Percentiles rank a stretch among this genome's conserved stretches.
These are phyloP conservation scores for Agelas oroides DNA, from an alignment of 37 sponge, comb jelly and placozoan species.

Conservation along the genomic window DNA sequence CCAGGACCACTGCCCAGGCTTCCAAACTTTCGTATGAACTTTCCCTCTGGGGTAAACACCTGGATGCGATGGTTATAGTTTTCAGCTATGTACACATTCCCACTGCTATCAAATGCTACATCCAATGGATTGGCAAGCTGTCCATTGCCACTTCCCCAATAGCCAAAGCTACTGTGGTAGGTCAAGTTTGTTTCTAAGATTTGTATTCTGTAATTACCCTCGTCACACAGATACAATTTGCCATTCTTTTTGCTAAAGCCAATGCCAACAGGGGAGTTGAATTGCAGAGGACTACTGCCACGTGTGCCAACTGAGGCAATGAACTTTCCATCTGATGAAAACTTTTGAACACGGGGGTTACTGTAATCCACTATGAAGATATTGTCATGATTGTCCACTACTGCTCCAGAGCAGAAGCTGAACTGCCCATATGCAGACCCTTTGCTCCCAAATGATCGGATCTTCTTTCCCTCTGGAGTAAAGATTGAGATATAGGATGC, in stretches of 20 bases:
- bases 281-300: not conserved
- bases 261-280: not conserved
- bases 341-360: not conserved
- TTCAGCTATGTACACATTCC: conserved; percentile 20
- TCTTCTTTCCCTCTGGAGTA: not conserved
- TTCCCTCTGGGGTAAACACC: conserved; percentile 17
- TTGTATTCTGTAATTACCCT: not conserved
- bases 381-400: not conserved
- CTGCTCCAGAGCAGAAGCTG: too few species aligned
- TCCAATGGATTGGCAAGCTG: not conserved
- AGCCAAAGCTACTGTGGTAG: not conserved
- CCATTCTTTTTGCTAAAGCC: not conserved
- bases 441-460: not conserved
- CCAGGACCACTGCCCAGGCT: not conserved
- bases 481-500: conserved; percentile 15
- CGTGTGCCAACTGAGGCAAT: not conserved
- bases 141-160: not conserved
- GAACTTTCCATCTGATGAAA: not conserved
- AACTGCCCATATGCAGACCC: conserved; percentile 19
- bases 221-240: not conserved
- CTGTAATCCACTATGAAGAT: conserved; percentile 17
- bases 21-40: not conserved
- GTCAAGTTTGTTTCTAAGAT: not conserved
- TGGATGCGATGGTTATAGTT: not conserved
- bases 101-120: conserved; percentile 14